Base-by-base conservation (phyloP, 2,888 invertebrate genomes). In the Arctia plantaginis region DNA sequence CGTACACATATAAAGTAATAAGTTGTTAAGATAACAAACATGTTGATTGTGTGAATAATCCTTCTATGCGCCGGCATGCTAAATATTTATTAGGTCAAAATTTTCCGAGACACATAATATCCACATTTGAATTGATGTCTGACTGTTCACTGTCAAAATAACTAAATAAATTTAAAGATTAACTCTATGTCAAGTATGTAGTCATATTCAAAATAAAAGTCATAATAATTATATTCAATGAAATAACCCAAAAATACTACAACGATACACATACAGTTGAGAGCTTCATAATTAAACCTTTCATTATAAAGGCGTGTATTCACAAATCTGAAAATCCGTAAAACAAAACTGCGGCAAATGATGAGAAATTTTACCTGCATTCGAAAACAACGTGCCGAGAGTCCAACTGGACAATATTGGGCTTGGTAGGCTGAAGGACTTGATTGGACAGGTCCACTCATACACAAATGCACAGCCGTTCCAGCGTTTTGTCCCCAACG, bases 341-440 rank as follows among this genome's bases (percentile, higher is more conserved):
- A 86, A 87, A 44, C 86, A 84, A 88, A 81, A 81, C 85, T 83
- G 76, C 86, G 80, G 77, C 76, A 73, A 81, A 74, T 79, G 81
- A 82, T 77, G 80, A 81, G 82, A 85, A 86, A 87, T 88, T 87
- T 88, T 86, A 88, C 87, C 86, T 86, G 86, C 74, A 82, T 73
- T 81, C 73, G 82, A 86, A 86, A 84, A 83, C 78, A 87, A 80
- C 82, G 73, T 77, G 66, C 76, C 55, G 80, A 87, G 87, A 75
- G 78, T 81, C 65, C 81, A 83, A 80, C 79, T 83, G 86, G 83
- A 89, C 86, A 89, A 89, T 89, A 88, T 87, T 85, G 85, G 78
- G 76, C 82, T 80, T 78, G 82, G 78, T 69, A 77, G 77, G 80
- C 15, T 85, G 82, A 84, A 86, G 84, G 86, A 68, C 80, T 80